phyloP scores from a whole-genome alignment of 2,888 invertebrate genomes.

The Pyrgus malvae region DNA sequence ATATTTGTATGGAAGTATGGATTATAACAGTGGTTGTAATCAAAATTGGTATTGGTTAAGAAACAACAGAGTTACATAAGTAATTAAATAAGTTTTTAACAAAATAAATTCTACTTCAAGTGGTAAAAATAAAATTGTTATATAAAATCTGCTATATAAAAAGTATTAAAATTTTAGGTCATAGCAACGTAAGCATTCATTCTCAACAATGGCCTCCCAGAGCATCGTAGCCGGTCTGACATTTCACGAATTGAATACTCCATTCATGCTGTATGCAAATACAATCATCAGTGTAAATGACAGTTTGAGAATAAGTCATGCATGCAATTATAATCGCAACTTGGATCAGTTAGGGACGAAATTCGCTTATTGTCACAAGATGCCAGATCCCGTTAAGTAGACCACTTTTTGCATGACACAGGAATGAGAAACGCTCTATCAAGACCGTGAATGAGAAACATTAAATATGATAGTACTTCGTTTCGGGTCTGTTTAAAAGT shows the following conservation, averaged over 20 bases:
- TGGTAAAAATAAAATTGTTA: too few relatives aligned
- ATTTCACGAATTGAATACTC: slow-evolving; percentile 13
- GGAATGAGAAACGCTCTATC: neutral
- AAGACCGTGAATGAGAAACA: neutral
- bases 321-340: slow-evolving; percentile 2
- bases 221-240: slow-evolving; percentile 2
- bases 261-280: slow-evolving; percentile 7
- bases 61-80: too few relatives aligned
- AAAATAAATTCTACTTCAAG: too few relatives aligned
- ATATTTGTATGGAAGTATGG: too few relatives aligned
- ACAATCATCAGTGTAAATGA: slow-evolving; percentile 5
- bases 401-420: slow-evolving; percentile 7
- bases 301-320: neutral
- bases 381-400: slow-evolving; percentile 6
- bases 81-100: too few relatives aligned
- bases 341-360: slow-evolving; percentile 6
- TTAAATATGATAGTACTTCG: too few relatives aligned
- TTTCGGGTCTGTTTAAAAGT: too few relatives aligned
- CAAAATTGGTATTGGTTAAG: too few relatives aligned
- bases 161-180: too few relatives aligned
- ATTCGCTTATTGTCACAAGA: neutral
- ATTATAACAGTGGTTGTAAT: too few relatives aligned
- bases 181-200: neutral
- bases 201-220: neutral
- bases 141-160: neutral